Conservation (phyloP, 2,888 invertebrate genomes). For the Psylliodes chrysocephalus region DNA sequence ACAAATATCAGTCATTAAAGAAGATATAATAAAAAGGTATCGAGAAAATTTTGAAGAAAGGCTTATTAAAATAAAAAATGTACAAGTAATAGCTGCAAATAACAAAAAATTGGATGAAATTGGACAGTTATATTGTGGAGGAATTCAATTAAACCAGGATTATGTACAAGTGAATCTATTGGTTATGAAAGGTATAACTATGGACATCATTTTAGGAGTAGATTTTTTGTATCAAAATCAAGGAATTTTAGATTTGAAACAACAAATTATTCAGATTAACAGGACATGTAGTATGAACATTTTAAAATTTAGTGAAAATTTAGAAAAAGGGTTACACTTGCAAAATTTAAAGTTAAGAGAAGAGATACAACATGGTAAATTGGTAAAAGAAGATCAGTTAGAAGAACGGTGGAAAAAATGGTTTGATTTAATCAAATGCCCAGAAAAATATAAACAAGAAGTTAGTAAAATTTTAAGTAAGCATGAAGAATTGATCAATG, state of each 20-base stretch:
- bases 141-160: background rate
- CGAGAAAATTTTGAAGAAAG: background rate
- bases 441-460: too few species aligned
- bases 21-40: background rate
- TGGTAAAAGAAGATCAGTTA: too few species aligned
- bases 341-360: too few species aligned
- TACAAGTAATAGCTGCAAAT: conserved; percentile 4
- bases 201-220: conserved; percentile 1
- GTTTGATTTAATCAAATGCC: too few species aligned
- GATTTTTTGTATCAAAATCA: too few species aligned
- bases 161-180: background rate
- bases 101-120: conserved; percentile 4
- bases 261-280: too few species aligned
- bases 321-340: background rate
- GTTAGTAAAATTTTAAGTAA: background rate
- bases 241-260: too few species aligned
- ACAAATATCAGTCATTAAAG: background rate
- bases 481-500: background rate
- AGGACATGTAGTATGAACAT: too few species aligned
- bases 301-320: background rate
- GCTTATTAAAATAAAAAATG: background rate
- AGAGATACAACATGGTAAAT: too few species aligned
- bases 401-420: too few species aligned
- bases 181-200: background rate
- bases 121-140: background rate